phyloP scores from a whole-genome alignment of 2,797 vertebrate genomes.

The Gallinago stenura region DNA sequence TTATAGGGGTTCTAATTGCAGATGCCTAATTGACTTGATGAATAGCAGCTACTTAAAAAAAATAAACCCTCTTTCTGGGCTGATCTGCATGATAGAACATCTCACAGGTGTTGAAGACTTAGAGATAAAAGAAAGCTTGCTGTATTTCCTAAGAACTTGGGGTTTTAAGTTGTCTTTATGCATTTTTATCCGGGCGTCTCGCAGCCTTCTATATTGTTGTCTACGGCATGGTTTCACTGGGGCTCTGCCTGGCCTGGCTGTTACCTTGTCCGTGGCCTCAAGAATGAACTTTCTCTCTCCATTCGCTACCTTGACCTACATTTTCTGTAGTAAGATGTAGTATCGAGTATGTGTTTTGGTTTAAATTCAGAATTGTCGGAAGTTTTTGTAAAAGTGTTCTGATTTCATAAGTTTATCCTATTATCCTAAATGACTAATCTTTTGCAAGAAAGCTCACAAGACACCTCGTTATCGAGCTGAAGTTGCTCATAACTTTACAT shows the following conservation, averaged over 20 bases:
- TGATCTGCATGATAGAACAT: slow-evolving; percentile 74
- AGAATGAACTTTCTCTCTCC: slow-evolving; percentile 4
- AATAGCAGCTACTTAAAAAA: slow-evolving; percentile 76
- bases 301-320: background rate
- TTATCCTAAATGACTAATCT: background rate
- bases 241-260: slow-evolving; percentile 14
- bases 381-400: background rate
- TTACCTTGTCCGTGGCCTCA: background rate
- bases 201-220: slow-evolving; percentile 9
- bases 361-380: background rate
- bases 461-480: background rate
- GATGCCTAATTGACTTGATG: slow-evolving; percentile 81
- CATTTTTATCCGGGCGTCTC: slow-evolving; percentile 63
- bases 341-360: background rate
- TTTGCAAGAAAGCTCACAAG: background rate
- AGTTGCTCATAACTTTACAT: background rate
- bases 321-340: background rate
- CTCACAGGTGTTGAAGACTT: slow-evolving; percentile 71
- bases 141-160: slow-evolving; percentile 52
- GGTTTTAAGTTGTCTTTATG: slow-evolving; percentile 63
- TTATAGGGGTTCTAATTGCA: slow-evolving; percentile 83
- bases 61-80: slow-evolving; percentile 70
- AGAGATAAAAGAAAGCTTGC: slow-evolving; percentile 65
- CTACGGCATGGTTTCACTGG: slow-evolving; percentile 19
- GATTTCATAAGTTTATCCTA: background rate